phyloP scores from a whole-genome alignment of 2,888 invertebrate genomes.

The Spilarctia lutea region DNA sequence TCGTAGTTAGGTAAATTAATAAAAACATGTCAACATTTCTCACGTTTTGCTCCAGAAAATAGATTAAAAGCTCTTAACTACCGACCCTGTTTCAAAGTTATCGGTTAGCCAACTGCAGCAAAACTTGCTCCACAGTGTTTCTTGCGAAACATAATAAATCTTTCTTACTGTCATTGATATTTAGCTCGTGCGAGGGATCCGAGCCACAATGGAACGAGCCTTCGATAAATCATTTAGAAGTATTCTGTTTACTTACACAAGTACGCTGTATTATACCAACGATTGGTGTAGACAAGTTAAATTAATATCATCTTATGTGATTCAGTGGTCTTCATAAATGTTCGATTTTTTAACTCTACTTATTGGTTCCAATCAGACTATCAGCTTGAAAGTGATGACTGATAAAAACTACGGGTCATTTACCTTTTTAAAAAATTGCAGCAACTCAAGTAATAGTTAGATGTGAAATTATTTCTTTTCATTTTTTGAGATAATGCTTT shows the following conservation, averaged over 20 bases:
- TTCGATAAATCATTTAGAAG: slow-evolving; percentile 79
- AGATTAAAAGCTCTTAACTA: slow-evolving; percentile 76
- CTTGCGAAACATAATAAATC: slow-evolving; percentile 82
- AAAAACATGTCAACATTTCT: slow-evolving; percentile 42
- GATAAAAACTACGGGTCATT: neutral
- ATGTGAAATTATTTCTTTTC: neutral
- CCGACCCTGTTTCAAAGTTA: slow-evolving; percentile 64
- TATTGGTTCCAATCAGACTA: no score
- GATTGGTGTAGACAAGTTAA: slow-evolving; percentile 44
- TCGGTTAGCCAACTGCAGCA: slow-evolving; percentile 77
- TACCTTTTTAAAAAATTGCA: neutral
- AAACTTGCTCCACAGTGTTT: slow-evolving; percentile 71
- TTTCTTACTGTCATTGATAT: slow-evolving; percentile 83
- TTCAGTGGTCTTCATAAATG: slow-evolving; percentile 13
- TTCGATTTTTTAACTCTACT: neutral
- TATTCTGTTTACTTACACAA: slow-evolving; percentile 69
- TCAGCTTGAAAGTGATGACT: neutral
- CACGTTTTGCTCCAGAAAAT: slow-evolving; percentile 27
- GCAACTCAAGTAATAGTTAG: neutral
- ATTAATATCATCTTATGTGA: slow-evolving; percentile 28
- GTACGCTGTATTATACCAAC: slow-evolving; percentile 46
- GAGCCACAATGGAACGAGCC: slow-evolving; percentile 64
- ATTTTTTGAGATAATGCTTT: neutral
- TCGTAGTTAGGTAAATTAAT: slow-evolving; percentile 6
- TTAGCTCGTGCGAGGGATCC: slow-evolving; percentile 76